phyloP scores from a whole-genome alignment of 2,113 vertebrate genomes.

The Neodon shergylaensis region DNA sequence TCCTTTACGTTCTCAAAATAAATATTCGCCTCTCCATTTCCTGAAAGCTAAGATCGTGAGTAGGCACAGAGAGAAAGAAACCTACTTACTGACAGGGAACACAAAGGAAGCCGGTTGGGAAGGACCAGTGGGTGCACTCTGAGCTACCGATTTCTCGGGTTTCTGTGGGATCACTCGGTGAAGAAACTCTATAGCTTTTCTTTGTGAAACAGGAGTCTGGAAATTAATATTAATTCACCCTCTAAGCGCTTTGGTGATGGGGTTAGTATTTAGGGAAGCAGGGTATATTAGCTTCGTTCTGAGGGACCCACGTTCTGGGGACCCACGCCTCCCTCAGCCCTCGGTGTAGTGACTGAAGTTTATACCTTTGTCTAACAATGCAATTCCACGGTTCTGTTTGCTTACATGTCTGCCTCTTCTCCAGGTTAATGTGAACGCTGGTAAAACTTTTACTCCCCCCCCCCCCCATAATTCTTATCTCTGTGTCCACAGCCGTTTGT shows the following conservation, averaged over 20 bases:
- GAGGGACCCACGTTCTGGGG: not conserved
- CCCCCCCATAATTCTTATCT: not conserved
- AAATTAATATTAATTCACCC: conserved; percentile 46
- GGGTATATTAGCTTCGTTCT: not conserved
- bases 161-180: not conserved
- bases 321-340: not conserved
- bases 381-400: not conserved
- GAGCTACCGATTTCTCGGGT: not conserved
- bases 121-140: not conserved
- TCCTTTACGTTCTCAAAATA: not conserved
- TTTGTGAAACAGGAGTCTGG: not conserved
- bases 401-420: not conserved
- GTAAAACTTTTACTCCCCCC: not conserved
- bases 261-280: conserved; percentile 30
- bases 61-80: not conserved
- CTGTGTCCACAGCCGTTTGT: not conserved
- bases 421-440: not conserved
- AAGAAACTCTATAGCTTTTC: not conserved
- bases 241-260: conserved; percentile 25
- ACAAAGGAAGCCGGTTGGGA: not conserved
- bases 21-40: not conserved
- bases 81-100: not conserved
- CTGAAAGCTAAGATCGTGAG: conserved; percentile 14
- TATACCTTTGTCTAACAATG: not conserved
- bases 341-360: not conserved